phyloP scores from a whole-genome alignment of 2,888 invertebrate genomes.

The Piscicola geometra region DNA sequence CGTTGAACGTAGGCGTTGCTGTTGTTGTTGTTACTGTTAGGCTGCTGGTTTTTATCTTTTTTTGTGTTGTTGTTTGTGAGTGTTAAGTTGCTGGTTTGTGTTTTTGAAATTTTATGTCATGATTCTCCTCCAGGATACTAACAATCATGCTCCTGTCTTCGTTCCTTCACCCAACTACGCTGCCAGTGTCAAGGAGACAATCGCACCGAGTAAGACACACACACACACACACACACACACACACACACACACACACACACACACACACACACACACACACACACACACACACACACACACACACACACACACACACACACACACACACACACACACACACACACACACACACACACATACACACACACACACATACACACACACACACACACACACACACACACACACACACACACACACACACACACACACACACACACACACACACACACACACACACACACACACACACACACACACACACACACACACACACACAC shows the following conservation, averaged over 20 bases:
- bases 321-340: conserved; percentile 29
- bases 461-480: conserved; percentile 17
- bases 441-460: conserved; percentile 32
- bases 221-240: conserved; percentile 23
- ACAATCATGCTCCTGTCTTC: conserved; percentile 34
- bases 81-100: neutral
- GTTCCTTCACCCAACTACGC: neutral
- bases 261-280: conserved; percentile 29
- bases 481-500: conserved; percentile 23
- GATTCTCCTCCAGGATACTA: conserved; percentile 20
- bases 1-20: neutral
- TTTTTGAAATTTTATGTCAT: neutral
- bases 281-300: conserved; percentile 27
- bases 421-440: conserved; percentile 26
- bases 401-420: conserved; percentile 26
- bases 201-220: conserved; percentile 29
- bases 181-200: conserved; percentile 28
- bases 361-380: conserved; percentile 33
- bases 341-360: conserved; percentile 28
- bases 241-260: conserved; percentile 32
- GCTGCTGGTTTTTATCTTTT: neutral
- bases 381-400: conserved; percentile 21
- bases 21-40: neutral
- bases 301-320: conserved; percentile 23
- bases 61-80: neutral